Percentiles rank a stretch among this genome's conserved stretches.
Conservation (phyloP, 1,140 invertebrate genomes). For the Micrasema longulum region DNA sequence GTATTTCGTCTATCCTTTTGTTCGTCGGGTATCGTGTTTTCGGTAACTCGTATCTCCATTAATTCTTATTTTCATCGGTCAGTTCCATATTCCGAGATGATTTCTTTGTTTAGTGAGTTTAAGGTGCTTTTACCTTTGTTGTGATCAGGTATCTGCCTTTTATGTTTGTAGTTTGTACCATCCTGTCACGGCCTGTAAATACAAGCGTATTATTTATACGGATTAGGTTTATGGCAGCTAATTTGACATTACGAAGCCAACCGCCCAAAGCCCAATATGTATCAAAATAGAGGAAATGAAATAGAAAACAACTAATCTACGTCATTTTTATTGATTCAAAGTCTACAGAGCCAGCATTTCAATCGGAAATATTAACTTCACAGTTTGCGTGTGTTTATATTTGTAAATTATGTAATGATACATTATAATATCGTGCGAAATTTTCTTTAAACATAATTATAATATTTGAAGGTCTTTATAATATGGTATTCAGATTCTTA, state of each 20-base stretch:
- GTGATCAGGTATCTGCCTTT: slow-evolving; percentile 35
- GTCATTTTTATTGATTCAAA: slow-evolving; percentile 6
- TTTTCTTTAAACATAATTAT: too few relatives aligned
- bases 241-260: slow-evolving; percentile 36
- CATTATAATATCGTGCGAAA: not conserved
- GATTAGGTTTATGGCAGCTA: slow-evolving; percentile 17
- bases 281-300: slow-evolving; percentile 39
- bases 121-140: slow-evolving; percentile 43
- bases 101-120: slow-evolving; percentile 43
- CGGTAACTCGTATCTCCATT: slow-evolving; percentile 19
- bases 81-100: slow-evolving; percentile 2
- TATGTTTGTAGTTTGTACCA: slow-evolving; percentile 29
- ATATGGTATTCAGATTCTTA: too few relatives aligned
- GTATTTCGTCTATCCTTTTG: slow-evolving; percentile 43
- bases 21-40: slow-evolving; percentile 25
- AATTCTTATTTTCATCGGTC: slow-evolving; percentile 18
- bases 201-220: slow-evolving; percentile 13
- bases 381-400: slow-evolving; percentile 7
- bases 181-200: slow-evolving; percentile 40
- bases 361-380: too few relatives aligned
- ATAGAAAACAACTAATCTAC: slow-evolving; percentile 9
- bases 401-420: slow-evolving; percentile 34
- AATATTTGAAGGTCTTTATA: too few relatives aligned
- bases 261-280: slow-evolving; percentile 8
- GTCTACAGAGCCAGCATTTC: not conserved